phyloP scores from a whole-genome alignment of 2,113 vertebrate species.

The Myocastor coypus region DNA sequence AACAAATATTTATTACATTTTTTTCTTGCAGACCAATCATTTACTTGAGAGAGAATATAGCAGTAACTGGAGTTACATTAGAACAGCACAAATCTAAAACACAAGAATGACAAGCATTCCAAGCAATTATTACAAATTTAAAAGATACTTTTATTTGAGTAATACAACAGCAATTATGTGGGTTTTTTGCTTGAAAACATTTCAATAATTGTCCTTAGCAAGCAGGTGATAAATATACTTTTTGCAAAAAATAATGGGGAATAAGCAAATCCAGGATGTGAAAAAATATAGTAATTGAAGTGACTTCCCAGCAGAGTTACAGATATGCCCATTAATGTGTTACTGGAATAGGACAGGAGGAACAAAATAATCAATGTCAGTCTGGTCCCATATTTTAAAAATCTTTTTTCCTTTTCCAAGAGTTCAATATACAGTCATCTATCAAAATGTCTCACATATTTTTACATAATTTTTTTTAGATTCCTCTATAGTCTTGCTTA shows the following conservation, averaged over 20 bases:
- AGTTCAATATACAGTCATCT: background rate
- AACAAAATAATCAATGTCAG: constrained; percentile 56
- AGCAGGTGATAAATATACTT: background rate
- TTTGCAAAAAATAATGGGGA: background rate
- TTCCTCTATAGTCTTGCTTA: background rate
- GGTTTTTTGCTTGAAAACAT: background rate
- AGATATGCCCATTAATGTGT: constrained; percentile 63
- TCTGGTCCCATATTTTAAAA: constrained; percentile 3
- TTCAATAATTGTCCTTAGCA: background rate
- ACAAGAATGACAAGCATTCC: too few relatives aligned
- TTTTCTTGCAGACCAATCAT: too few relatives aligned
- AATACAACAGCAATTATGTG: background rate
- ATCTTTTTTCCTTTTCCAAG: constrained; percentile 10
- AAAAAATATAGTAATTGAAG: constrained; percentile 64
- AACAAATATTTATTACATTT: background rate
- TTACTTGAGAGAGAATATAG: too few relatives aligned
- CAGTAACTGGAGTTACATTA: too few relatives aligned
- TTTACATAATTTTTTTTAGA: background rate
- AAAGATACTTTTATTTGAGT: background rate
- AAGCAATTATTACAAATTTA: background rate
- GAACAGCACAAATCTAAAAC: too few relatives aligned
- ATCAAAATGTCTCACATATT: background rate
- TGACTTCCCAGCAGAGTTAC: constrained; percentile 64
- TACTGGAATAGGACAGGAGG: constrained; percentile 59
- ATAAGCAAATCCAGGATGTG: constrained; percentile 15